phyloP scores from a whole-genome alignment of 1,140 invertebrate species.

The Drosophila yakuba region DNA sequence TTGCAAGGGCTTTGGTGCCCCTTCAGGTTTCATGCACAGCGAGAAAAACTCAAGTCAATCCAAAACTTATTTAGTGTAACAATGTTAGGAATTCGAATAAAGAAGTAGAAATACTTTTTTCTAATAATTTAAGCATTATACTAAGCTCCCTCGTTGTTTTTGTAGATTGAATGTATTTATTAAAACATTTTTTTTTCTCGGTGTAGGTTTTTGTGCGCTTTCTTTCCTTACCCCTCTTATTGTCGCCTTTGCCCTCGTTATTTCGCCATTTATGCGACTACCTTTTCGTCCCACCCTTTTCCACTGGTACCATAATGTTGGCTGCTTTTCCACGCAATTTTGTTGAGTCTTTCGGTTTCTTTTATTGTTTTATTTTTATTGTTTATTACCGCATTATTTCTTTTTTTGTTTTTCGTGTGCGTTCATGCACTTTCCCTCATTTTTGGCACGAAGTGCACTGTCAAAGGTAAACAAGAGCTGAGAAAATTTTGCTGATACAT shows the following conservation, averaged over 20 bases:
- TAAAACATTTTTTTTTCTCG: background rate
- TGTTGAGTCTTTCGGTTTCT: slow-evolving; percentile 23
- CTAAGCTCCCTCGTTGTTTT: background rate
- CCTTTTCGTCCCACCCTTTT: slow-evolving; percentile 1
- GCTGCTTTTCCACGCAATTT: slow-evolving; percentile 48
- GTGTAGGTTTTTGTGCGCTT: slow-evolving; percentile 5
- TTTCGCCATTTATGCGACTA: slow-evolving; percentile 51
- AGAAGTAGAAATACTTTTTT: too few relatives aligned
- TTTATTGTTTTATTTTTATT: slow-evolving; percentile 51
- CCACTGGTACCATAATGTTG: slow-evolving; percentile 22
- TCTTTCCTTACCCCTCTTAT: slow-evolving; percentile 1
- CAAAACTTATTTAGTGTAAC: too few relatives aligned
- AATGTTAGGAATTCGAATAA: too few relatives aligned
- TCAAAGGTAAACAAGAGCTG: slow-evolving; percentile 33
- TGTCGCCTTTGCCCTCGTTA: slow-evolving; percentile 44
- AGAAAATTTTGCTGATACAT: slow-evolving; percentile 15
- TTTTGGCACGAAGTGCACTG: slow-evolving; percentile 41
- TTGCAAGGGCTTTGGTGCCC: slow-evolving; percentile 33
- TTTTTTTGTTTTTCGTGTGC: slow-evolving; percentile 56
- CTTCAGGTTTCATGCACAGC: slow-evolving; percentile 2
- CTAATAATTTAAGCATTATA: too few relatives aligned
- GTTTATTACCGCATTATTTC: slow-evolving; percentile 57
- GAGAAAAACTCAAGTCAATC: background rate
- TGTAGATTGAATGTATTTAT: background rate
- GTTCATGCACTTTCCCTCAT: slow-evolving; percentile 17